Evolutionary conservation across 2,797 vertebrate species (phyloP).

Genomic region (Pipistrellus nathusii): DNA sequence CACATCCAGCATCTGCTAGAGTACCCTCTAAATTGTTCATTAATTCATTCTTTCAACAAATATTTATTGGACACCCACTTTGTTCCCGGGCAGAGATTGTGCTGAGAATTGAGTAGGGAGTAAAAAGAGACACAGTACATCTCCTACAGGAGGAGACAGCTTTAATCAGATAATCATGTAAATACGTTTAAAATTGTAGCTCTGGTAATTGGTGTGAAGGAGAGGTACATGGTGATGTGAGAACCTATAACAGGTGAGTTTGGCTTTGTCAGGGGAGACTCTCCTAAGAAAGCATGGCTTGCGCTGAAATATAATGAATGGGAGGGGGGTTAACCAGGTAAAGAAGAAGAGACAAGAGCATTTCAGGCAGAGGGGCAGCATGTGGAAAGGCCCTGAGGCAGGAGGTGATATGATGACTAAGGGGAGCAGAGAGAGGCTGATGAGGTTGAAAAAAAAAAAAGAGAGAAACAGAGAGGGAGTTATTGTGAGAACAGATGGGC

Average conservation of each 20-base stretch:
- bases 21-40: background rate
- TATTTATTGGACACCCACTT: background rate
- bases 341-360: background rate
- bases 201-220: background rate
- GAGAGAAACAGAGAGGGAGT: background rate
- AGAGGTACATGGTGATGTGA: background rate
- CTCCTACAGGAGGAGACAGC: background rate
- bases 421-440: background rate
- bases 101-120: background rate
- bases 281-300: background rate
- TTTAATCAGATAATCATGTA: background rate
- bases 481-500: background rate
- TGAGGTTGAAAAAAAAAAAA: background rate
- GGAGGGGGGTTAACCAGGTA: background rate
- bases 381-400: background rate
- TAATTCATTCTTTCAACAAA: background rate
- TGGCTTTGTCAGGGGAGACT: background rate
- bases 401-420: background rate
- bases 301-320: background rate
- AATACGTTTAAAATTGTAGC: background rate
- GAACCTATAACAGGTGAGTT: background rate
- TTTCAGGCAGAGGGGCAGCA: background rate
- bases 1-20: background rate
- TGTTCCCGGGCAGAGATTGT: background rate
- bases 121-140: background rate